These are phyloP conservation scores for Caranx melampygus DNA, from an alignment of 2,113 vertebrate species.

Conservation along the genomic window DNA sequence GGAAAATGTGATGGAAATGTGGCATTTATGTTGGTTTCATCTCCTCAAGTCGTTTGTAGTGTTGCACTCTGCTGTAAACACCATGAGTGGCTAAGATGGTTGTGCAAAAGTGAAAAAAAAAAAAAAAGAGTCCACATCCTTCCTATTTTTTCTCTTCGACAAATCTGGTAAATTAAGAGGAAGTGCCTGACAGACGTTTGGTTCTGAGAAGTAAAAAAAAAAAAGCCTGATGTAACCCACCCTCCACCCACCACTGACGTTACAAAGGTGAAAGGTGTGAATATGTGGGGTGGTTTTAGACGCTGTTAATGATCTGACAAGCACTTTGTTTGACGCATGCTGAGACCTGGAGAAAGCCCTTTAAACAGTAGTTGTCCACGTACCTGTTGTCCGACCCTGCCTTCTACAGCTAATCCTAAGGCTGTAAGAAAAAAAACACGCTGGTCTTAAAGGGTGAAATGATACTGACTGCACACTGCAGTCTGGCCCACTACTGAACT, in stretches of 20 bases:
- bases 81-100: not conserved
- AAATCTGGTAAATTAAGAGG: not conserved
- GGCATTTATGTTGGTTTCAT: not conserved
- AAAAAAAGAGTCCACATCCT: not conserved
- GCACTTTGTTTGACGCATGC: not conserved
- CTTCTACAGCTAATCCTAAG: not conserved
- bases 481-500: not conserved
- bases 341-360: not conserved
- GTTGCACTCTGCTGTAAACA: not conserved
- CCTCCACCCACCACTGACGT: no score
- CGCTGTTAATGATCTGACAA: not conserved
- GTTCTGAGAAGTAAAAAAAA: no score
- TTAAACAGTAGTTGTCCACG: not conserved
- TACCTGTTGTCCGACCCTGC: conserved; percentile 13
- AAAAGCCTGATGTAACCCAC: no score
- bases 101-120: not conserved
- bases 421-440: not conserved
- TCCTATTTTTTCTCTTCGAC: not conserved
- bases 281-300: not conserved
- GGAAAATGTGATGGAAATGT: no score
- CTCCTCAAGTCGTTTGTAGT: not conserved
- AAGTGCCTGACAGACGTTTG: no score
- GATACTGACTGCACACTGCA: not conserved
- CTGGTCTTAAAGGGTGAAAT: not conserved
- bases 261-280: not conserved